phyloP scores from a whole-genome alignment of 2,888 invertebrate species.

The Phalera bucephala region DNA sequence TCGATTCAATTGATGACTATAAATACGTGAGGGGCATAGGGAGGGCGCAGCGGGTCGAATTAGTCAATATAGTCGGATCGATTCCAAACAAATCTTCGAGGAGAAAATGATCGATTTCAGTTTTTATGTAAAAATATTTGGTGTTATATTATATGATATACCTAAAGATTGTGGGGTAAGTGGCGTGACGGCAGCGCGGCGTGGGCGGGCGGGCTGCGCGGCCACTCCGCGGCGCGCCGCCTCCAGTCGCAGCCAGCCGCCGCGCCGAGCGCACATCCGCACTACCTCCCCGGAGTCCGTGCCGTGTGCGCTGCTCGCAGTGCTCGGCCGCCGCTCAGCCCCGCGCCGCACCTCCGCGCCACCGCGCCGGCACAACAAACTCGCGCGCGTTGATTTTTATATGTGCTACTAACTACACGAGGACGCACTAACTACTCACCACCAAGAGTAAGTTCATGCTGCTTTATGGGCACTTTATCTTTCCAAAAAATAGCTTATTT shows the following conservation, averaged over 20 bases:
- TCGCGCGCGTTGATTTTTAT: constrained; percentile 49
- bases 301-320: constrained; percentile 32
- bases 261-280: constrained; percentile 69
- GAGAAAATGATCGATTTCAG: constrained; percentile 32
- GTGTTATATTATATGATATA: constrained; percentile 62
- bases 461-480: too few relatives aligned
- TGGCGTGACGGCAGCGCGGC: constrained; percentile 56
- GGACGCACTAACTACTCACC: constrained; percentile 22
- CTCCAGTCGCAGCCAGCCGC: constrained; percentile 67
- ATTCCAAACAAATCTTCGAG: constrained; percentile 14
- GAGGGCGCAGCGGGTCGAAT: background rate
- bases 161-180: constrained; percentile 72
- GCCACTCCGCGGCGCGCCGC: constrained; percentile 54
- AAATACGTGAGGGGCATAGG: constrained; percentile 5
- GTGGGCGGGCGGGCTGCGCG: constrained; percentile 65
- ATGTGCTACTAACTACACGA: constrained; percentile 50
- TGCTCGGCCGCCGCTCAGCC: constrained; percentile 28
- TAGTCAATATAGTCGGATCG: constrained; percentile 4
- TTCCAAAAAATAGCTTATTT: too few relatives aligned
- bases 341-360: constrained; percentile 16
- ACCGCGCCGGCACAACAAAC: constrained; percentile 63
- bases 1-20: constrained; percentile 11
- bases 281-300: constrained; percentile 29
- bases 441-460: constrained; percentile 51
- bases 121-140: constrained; percentile 39